These are phyloP conservation scores for Atta colombica DNA, from an alignment of 1,140 invertebrate species.

Conservation along the genomic window DNA sequence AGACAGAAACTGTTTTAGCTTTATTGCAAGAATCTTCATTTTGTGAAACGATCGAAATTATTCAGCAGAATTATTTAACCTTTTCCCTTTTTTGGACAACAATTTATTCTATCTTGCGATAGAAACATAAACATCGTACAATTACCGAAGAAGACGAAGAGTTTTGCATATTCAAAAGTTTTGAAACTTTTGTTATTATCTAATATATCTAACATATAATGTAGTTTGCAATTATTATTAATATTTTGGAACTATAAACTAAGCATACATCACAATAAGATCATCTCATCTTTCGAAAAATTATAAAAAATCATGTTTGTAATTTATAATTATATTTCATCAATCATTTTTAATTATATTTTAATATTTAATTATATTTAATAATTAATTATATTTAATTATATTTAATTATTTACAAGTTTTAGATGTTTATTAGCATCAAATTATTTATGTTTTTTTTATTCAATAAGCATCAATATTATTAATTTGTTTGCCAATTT, in stretches of 20 bases:
- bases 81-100: not conserved
- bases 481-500: no score
- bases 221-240: not conserved
- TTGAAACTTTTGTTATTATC: not conserved
- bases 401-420: no score
- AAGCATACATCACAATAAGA: not conserved
- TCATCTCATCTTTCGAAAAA: not conserved
- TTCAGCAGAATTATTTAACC: slow-evolving; percentile 6
- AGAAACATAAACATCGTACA: no score
- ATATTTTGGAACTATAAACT: not conserved
- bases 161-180: not conserved
- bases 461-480: no score
- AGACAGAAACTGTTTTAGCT: slow-evolving; percentile 47
- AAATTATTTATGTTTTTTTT: no score
- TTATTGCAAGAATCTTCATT: slow-evolving; percentile 19
- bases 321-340: not conserved
- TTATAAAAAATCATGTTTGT: not conserved
- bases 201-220: no score
- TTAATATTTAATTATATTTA: no score
- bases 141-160: no score
- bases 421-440: no score
- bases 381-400: no score
- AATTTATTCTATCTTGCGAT: no score
- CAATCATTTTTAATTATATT: not conserved
- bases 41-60: slow-evolving; percentile 9